Evolutionary conservation across 2,888 invertebrate species (phyloP).

Genomic region (Noctua janthina): DNA sequence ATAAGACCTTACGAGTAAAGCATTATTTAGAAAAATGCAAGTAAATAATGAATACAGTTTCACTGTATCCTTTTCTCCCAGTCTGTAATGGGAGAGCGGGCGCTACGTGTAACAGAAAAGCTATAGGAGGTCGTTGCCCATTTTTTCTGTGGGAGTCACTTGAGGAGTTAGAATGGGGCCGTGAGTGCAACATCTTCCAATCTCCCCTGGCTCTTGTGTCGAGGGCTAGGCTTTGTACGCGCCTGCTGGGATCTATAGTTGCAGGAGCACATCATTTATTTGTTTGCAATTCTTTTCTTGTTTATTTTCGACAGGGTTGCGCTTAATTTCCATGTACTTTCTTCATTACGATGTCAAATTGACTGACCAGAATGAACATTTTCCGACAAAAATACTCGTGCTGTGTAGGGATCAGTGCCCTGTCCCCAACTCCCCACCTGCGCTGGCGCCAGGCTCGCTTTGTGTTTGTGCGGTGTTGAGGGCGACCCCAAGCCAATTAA

Average conservation of each 20-base stretch:
- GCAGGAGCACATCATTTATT: not conserved
- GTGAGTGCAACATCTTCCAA: conserved; percentile 40
- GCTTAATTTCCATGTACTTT: not conserved
- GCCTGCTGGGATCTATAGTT: conserved; percentile 15
- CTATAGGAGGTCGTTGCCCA: conserved; percentile 33
- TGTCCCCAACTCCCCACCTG: not conserved
- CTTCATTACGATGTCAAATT: not conserved
- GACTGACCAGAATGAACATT: not conserved
- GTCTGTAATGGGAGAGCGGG: conserved; percentile 6
- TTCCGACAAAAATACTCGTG: not conserved
- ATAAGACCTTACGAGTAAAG: not conserved
- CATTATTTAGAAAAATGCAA: conserved; percentile 11
- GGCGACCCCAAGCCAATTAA: conserved; percentile 36
- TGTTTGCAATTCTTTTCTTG: not conserved
- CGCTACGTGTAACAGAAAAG: conserved; percentile 19
- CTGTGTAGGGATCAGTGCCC: not conserved
- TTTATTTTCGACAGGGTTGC: not conserved
- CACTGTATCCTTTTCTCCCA: not conserved
- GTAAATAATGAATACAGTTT: not conserved
- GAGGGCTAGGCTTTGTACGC: conserved; percentile 30
- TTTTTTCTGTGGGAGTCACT: conserved; percentile 27
- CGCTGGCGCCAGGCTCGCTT: conserved; percentile 6
- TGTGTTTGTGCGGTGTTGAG: conserved; percentile 28
- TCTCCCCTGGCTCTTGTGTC: conserved; percentile 21
- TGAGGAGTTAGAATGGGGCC: conserved; percentile 26